A percentile compares a stretch with the other conserved stretches of the same genome.
phyloP scores from a whole-genome alignment of 2,113 vertebrate species.

The Amphiprion percula region DNA sequence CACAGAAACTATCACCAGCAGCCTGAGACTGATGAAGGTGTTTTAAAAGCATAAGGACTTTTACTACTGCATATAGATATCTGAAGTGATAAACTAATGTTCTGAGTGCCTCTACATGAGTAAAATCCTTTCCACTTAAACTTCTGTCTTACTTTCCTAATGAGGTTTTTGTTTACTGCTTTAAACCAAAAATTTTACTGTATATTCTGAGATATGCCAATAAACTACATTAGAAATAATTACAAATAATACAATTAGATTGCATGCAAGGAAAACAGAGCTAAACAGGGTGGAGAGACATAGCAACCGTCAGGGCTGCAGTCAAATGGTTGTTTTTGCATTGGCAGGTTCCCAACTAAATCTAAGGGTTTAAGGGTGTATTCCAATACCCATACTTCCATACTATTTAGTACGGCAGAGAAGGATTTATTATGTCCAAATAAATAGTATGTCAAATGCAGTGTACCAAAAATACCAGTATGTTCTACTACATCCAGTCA shows the following conservation, averaged over 20 bases:
- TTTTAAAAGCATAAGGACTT: slow-evolving; percentile 28
- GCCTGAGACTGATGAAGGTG: slow-evolving; percentile 49
- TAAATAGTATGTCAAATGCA: too few species aligned
- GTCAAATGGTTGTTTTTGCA: too few species aligned
- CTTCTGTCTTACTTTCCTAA: neutral
- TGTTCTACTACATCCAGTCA: too few species aligned
- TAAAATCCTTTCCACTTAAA: neutral
- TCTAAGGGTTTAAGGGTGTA: too few species aligned
- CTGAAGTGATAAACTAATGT: slow-evolving; percentile 10
- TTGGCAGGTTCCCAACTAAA: too few species aligned
- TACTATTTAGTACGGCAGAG: too few species aligned
- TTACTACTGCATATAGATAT: neutral
- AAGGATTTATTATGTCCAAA: too few species aligned
- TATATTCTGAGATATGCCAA: neutral
- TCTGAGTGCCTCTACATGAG: neutral
- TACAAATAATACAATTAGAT: too few species aligned
- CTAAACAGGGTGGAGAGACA: neutral
- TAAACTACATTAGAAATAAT: neutral
- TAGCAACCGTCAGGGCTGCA: neutral
- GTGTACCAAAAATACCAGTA: too few species aligned
- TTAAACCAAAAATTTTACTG: neutral
- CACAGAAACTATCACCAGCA: slow-evolving; percentile 42
- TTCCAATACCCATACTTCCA: too few species aligned
- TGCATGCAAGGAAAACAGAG: neutral
- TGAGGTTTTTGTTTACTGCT: neutral